Percentiles rank a stretch among this genome's conserved stretches.
Conservation (phyloP, 30 jellyfish, hydroid and myxozoan genomes). For the Aurelia aurita complex sp. Pacific region DNA sequence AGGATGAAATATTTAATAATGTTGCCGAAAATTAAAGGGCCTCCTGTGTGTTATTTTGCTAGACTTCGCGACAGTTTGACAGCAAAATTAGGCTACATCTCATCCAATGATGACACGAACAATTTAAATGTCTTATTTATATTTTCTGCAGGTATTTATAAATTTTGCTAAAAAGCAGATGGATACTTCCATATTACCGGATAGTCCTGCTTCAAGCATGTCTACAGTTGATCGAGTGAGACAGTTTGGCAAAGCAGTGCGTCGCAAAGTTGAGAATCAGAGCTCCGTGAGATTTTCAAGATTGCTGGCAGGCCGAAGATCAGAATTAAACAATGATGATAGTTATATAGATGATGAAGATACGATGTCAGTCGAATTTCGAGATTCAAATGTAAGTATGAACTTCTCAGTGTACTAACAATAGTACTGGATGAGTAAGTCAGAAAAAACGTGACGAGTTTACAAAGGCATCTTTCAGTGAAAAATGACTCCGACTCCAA, state of each 20-base stretch:
- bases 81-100: no score
- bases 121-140: no score
- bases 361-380: slow-evolving; percentile 30
- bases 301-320: not conserved
- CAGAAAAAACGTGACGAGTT: no score
- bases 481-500: no score
- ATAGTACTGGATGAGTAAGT: no score
- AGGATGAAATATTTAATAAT: not conserved
- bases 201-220: not conserved
- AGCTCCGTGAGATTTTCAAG: slow-evolving; percentile 27
- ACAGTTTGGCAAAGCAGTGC: slow-evolving; percentile 21
- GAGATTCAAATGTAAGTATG: slow-evolving; percentile 30
- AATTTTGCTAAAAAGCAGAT: slow-evolving; percentile 87
- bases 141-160: slow-evolving; percentile 74
- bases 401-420: not conserved
- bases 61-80: no score
- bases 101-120: no score
- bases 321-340: slow-evolving; percentile 12
- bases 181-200: slow-evolving; percentile 43
- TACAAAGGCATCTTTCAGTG: no score
- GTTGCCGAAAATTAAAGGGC: not conserved
- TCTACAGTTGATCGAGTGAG: slow-evolving; percentile 19
- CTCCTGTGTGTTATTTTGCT: not conserved
- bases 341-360: slow-evolving; percentile 53
- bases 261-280: slow-evolving; percentile 7